phyloP scores from a whole-genome alignment of 2,888 invertebrate species.

The Gortyna flavago region DNA sequence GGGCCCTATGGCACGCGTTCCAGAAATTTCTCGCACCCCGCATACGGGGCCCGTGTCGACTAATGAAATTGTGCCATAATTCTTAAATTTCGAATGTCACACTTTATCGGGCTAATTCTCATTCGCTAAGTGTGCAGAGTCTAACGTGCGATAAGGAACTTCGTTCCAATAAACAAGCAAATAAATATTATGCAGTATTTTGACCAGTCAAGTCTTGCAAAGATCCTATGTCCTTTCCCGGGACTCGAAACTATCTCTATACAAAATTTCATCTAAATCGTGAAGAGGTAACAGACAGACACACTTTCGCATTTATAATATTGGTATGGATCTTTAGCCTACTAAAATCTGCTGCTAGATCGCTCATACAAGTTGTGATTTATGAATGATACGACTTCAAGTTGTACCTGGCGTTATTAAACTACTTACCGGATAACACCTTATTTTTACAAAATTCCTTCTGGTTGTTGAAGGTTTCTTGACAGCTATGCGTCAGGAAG shows the following conservation, averaged over 20 bases:
- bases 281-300: too few species aligned
- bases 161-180: neutral
- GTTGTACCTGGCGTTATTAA: neutral
- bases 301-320: too few species aligned
- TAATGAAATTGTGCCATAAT: too few species aligned
- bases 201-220: neutral
- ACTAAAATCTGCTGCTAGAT: neutral
- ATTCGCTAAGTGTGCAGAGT: neutral
- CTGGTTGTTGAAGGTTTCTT: constrained; percentile 91
- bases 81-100: too few species aligned
- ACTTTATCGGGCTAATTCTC: too few species aligned
- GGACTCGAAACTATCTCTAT: too few species aligned
- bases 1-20: too few species aligned
- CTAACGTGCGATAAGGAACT: neutral
- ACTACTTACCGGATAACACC: neutral
- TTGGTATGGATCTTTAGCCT: too few species aligned
- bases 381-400: neutral
- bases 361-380: neutral
- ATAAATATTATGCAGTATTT: neutral
- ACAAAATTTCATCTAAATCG: too few species aligned
- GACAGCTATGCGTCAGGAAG: constrained; percentile 97
- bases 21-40: too few species aligned
- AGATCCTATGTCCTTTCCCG: too few species aligned
- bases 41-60: too few species aligned
- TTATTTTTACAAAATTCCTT: neutral